phyloP scores from a whole-genome alignment of 2,888 invertebrate genomes.

The Salticus scenicus region DNA sequence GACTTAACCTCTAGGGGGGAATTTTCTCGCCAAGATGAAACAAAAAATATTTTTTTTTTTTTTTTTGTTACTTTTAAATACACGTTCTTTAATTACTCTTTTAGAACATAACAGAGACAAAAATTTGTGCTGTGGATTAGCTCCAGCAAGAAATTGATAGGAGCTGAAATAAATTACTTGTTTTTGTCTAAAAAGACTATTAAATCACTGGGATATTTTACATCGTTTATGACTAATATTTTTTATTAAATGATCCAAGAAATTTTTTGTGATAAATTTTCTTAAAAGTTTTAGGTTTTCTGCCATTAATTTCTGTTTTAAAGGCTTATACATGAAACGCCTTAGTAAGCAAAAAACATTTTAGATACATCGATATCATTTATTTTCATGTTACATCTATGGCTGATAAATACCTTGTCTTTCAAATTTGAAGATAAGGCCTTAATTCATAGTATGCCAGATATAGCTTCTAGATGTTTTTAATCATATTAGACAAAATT shows the following conservation, averaged over 20 bases:
- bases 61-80: conserved; percentile 42
- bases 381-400: not conserved
- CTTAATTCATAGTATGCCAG: not conserved
- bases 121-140: conserved; percentile 1
- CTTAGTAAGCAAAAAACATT: not conserved
- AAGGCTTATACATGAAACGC: not conserved
- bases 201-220: conserved; percentile 6
- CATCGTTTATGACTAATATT: not conserved
- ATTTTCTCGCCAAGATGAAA: conserved; percentile 31
- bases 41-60: conserved; percentile 8
- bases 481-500: not conserved
- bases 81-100: conserved; percentile 55
- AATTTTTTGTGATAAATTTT: not conserved
- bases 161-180: not conserved
- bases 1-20: conserved; percentile 61
- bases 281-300: not conserved
- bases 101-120: conserved; percentile 20
- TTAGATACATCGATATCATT: not conserved
- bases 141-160: conserved; percentile 17
- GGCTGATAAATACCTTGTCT: not conserved
- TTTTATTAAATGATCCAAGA: not conserved
- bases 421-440: not conserved
- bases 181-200: conserved; percentile 19
- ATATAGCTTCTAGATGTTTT: too few species aligned
- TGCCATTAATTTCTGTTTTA: not conserved